phyloP scores from a whole-genome alignment of 2,113 vertebrate species.

The Barbus barbus region DNA sequence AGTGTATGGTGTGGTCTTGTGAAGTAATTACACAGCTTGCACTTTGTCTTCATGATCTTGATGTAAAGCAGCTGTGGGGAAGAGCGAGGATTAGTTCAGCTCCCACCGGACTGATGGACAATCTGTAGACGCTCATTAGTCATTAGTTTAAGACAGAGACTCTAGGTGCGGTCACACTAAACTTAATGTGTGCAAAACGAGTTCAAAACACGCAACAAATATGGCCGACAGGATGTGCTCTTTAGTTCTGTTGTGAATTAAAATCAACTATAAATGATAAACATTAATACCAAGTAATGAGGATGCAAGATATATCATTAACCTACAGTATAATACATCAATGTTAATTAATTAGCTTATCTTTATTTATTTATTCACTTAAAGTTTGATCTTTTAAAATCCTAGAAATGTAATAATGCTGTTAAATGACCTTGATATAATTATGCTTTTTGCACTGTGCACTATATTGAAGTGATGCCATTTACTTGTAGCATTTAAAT shows the following conservation, averaged over 20 bases:
- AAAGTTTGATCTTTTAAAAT: background rate
- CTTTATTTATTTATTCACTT: no score
- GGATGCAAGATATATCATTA: background rate
- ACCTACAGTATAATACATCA: background rate
- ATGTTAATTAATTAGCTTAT: background rate
- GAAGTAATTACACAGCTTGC: conserved; percentile 69
- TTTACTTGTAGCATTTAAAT: background rate
- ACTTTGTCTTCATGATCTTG: conserved; percentile 76
- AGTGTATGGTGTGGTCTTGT: background rate
- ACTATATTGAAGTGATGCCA: background rate
- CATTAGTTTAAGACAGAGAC: conserved; percentile 17
- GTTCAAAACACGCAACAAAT: background rate
- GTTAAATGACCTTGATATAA: background rate
- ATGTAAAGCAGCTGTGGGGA: conserved; percentile 71
- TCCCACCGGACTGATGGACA: conserved; percentile 13
- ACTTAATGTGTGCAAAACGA: background rate
- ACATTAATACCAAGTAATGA: no score
- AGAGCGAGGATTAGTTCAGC: conserved; percentile 2
- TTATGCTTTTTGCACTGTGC: background rate
- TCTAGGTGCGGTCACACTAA: background rate
- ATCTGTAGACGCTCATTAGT: conserved; percentile 19
- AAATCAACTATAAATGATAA: background rate
- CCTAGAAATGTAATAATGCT: background rate
- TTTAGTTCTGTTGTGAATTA: background rate
- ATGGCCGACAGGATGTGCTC: background rate